These are phyloP conservation scores for Hippocampus guttulatus DNA, from an alignment of 2,113 vertebrate species.

Conservation along the genomic window DNA sequence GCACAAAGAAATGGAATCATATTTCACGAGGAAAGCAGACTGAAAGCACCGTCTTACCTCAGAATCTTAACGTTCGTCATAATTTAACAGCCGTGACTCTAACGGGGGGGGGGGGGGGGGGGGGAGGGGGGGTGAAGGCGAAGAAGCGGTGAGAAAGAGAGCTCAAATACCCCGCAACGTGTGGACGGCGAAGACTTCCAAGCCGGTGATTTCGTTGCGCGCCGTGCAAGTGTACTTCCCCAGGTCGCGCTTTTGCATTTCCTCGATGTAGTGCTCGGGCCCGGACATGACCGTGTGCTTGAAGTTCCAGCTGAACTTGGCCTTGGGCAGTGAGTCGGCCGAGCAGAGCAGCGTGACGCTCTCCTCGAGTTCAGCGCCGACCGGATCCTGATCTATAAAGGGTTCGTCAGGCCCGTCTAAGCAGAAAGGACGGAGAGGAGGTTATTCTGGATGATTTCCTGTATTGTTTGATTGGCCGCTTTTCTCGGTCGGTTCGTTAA, in stretches of 20 bases:
- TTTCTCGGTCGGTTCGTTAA: too few species aligned
- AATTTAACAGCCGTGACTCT: too few species aligned
- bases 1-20: too few species aligned
- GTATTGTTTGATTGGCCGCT: too few species aligned
- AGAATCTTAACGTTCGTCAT: rapidly evolving
- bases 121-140: too few species aligned
- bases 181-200: conserved; percentile 20
- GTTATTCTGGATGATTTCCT: neutral
- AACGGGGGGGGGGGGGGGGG: too few species aligned
- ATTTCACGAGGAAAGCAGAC: too few species aligned
- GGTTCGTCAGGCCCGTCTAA: conserved; percentile 41
- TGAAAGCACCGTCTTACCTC: neutral
- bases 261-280: neutral
- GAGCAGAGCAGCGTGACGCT: conserved; percentile 27
- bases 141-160: conserved; percentile 4
- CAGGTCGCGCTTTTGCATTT: conserved; percentile 18
- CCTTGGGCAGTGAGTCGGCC: conserved; percentile 27
- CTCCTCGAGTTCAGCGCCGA: conserved; percentile 23
- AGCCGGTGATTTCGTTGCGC: conserved; percentile 20
- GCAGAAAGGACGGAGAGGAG: neutral
- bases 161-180: conserved; percentile 29
- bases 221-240: conserved; percentile 36
- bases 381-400: conserved; percentile 16
- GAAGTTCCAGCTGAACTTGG: conserved; percentile 33
- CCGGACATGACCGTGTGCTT: neutral